phyloP scores from a whole-genome alignment of 2,888 invertebrate species.

The Frankliniella fusca region DNA sequence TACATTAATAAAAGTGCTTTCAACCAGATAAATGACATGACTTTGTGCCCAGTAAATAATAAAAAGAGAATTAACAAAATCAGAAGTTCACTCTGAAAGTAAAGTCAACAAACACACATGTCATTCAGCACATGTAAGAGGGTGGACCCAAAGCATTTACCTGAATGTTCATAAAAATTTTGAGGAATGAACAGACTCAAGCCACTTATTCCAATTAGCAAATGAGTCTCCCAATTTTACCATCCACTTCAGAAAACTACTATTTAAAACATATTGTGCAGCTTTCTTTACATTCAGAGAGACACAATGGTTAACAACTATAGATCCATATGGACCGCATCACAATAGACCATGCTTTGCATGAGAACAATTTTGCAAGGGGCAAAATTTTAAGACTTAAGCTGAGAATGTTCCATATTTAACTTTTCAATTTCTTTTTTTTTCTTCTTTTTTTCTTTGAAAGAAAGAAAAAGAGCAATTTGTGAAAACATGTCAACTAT shows the following conservation, averaged over 20 bases:
- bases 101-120: neutral
- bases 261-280: neutral
- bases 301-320: neutral
- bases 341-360: conserved; percentile 2
- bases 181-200: neutral
- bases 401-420: neutral
- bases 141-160: neutral
- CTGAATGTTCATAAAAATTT: neutral
- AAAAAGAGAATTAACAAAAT: neutral
- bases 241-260: neutral
- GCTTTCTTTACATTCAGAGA: neutral
- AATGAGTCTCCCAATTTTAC: neutral
- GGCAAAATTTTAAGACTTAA: neutral
- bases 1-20: neutral
- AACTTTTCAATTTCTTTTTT: neutral
- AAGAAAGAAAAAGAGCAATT: neutral
- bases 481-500: neutral
- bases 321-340: neutral
- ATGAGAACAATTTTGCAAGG: neutral
- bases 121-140: neutral
- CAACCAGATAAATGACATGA: neutral
- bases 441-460: neutral
- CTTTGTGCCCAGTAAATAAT: neutral
- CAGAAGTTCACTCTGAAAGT: neutral
- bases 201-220: neutral